Percentiles rank a stretch among this genome's conserved stretches.
Conservation (phyloP, 2,113 vertebrate genomes). For the Thermophis baileyi region DNA sequence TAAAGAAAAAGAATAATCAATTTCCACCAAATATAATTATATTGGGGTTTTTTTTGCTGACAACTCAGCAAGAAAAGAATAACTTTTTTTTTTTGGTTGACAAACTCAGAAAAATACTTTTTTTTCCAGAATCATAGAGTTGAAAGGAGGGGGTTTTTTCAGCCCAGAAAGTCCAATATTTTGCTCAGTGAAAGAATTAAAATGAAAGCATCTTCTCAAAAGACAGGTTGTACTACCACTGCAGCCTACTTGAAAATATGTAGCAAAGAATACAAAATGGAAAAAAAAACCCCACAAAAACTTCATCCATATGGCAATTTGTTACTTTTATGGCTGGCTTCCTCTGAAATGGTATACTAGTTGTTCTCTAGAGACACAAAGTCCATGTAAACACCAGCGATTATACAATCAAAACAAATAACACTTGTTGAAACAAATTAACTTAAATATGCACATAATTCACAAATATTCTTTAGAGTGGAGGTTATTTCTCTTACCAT, state of each 20-base stretch:
- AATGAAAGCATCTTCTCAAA: background rate
- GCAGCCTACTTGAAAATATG: background rate
- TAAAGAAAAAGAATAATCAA: background rate
- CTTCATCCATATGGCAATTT: background rate
- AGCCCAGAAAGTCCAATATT: background rate
- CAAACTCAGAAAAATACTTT: background rate
- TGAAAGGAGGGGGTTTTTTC: background rate
- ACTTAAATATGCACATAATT: background rate
- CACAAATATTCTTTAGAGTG: background rate
- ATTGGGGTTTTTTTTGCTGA: background rate
- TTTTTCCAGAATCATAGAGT: background rate
- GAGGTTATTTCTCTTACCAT: conserved; percentile 73
- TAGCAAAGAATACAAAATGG: background rate
- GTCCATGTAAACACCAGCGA: background rate
- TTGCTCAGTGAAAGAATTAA: background rate
- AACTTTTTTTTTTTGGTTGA: background rate
- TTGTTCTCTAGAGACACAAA: background rate
- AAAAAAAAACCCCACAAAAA: background rate
- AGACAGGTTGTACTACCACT: background rate
- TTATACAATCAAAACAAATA: fast-evolving
- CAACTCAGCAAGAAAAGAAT: background rate
- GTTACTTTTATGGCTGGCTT: background rate
- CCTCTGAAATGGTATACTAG: background rate
- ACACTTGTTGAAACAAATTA: background rate
- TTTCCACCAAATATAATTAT: background rate